Conservation (phyloP, 1,140 invertebrate genomes). For the Ceratina australensis region DNA sequence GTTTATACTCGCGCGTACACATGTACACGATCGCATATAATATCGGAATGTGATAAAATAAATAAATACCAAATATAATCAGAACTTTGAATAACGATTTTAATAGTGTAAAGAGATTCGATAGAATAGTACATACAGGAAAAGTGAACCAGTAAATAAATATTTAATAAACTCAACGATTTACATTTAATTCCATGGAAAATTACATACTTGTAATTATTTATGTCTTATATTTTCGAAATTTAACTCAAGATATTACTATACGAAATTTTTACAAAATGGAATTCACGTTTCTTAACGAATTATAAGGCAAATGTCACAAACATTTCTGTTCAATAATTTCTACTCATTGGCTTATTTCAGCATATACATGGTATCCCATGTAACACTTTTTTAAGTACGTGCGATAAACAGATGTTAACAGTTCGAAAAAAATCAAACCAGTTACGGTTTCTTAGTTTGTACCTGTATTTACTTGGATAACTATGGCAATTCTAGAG, state of each 20-base stretch:
- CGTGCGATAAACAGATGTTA: too few relatives aligned
- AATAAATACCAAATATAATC: constrained; percentile 51
- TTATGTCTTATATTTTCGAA: background rate
- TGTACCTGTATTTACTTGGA: constrained; percentile 77
- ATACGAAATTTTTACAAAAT: background rate
- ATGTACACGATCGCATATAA: constrained; percentile 36
- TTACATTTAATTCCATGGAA: background rate
- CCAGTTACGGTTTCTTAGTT: background rate
- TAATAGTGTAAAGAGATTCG: constrained; percentile 16
- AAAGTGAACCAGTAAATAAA: too few relatives aligned
- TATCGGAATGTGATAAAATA: constrained; percentile 51
- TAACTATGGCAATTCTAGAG: constrained; percentile 90
- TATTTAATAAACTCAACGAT: constrained; percentile 1
- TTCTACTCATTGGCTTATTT: too few relatives aligned
- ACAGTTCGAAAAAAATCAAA: too few relatives aligned
- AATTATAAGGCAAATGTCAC: background rate
- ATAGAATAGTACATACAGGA: background rate
- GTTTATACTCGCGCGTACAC: constrained; percentile 35
- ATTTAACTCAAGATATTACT: background rate
- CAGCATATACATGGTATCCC: too few relatives aligned
- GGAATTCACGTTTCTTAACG: background rate
- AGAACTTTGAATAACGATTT: constrained; percentile 42
- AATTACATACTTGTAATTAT: background rate
- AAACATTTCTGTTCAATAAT: background rate
- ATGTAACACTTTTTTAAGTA: too few relatives aligned